Evolutionary conservation across 2,888 invertebrate genomes (phyloP).

Genomic region (Phalera bucephala): DNA sequence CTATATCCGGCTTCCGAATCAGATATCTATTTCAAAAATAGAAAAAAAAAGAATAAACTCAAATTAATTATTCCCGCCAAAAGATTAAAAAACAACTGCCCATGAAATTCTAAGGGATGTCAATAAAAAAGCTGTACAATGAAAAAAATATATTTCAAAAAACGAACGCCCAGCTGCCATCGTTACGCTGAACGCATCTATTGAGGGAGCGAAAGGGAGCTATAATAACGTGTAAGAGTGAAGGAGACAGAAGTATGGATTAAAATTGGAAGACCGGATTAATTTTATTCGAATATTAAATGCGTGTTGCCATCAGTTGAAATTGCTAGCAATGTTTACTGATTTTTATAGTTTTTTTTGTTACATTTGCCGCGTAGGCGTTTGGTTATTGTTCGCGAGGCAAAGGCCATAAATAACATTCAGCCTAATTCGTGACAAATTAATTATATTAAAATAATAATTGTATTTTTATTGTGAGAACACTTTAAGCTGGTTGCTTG

Average conservation of each 20-base stretch:
- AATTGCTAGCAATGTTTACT: constrained; percentile 45
- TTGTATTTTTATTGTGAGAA: too few relatives aligned
- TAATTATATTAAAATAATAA: background rate
- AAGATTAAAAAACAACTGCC: constrained; percentile 75
- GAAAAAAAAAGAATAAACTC: constrained; percentile 13
- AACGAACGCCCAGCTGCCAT: constrained; percentile 75
- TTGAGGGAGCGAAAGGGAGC: constrained; percentile 45
- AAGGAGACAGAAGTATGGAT: constrained; percentile 57
- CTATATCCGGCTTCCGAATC: constrained; percentile 34
- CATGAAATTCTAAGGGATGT: constrained; percentile 68
- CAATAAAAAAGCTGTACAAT: constrained; percentile 63
- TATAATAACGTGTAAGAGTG: constrained; percentile 27
- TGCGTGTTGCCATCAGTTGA: constrained; percentile 58
- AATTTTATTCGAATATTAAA: constrained; percentile 72
- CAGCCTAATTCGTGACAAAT: background rate
- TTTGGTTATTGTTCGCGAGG: background rate
- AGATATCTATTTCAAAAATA: background rate
- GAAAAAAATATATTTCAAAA: constrained; percentile 57
- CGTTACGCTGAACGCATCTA: constrained; percentile 60
- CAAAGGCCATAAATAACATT: background rate
- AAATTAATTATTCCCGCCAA: constrained; percentile 36
- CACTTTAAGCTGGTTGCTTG: too few relatives aligned
- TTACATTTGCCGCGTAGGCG: too few relatives aligned
- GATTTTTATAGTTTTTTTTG: constrained; percentile 42
- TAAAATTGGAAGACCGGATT: constrained; percentile 63